A percentile compares a stretch with the other conserved stretches of the same genome.
Evolutionary conservation across 2,797 vertebrate genomes (phyloP).

Genomic region (Nannoperca australis): DNA sequence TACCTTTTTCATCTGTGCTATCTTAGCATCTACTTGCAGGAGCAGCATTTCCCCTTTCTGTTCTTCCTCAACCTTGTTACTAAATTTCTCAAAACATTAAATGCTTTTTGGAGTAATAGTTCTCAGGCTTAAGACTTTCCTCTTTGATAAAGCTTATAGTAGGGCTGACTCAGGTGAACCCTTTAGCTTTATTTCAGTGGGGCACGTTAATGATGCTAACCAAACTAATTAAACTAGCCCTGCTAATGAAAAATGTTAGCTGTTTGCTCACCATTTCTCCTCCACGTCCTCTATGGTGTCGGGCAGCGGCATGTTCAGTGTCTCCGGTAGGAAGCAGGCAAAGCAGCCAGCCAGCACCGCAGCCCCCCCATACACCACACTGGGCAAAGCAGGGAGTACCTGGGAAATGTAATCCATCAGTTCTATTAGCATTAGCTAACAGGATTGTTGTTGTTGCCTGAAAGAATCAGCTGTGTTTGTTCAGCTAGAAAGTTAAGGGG

Average conservation of each 20-base stretch:
- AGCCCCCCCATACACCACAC: slow-evolving; percentile 86
- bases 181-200: no score
- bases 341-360: slow-evolving; percentile 83
- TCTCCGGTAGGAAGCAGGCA: slow-evolving; percentile 89
- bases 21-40: not conserved
- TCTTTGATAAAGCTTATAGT: no score
- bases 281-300: slow-evolving; percentile 93
- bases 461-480: not conserved
- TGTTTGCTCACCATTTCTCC: slow-evolving; percentile 71
- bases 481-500: not conserved
- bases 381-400: slow-evolving; percentile 87
- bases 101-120: not conserved
- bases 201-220: not conserved
- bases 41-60: not conserved
- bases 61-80: not conserved
- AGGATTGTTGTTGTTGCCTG: not conserved
- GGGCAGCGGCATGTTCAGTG: slow-evolving; percentile 87
- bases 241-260: not conserved
- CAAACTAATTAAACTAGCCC: no score
- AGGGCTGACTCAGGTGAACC: no score
- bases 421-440: not conserved
- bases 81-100: not conserved
- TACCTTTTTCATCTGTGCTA: not conserved
- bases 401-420: slow-evolving; percentile 36
- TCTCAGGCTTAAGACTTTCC: no score